Conservation (phyloP, 2,113 vertebrate genomes). For the Dicrurus megarhynchus region DNA sequence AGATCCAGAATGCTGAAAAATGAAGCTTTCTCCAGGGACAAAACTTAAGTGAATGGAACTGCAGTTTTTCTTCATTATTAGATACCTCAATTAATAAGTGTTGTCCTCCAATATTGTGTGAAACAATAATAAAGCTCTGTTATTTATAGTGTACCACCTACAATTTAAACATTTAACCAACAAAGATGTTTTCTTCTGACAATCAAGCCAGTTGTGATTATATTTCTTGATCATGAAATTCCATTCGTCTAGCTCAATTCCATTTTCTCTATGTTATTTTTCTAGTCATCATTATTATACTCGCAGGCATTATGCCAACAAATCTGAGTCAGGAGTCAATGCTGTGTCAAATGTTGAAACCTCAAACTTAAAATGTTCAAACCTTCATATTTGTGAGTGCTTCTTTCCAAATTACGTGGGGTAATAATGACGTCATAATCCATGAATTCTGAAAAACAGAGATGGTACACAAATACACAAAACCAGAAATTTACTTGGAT, state of each 20-base stretch:
- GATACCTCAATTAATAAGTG: background rate
- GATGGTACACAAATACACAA: background rate
- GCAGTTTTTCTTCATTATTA: background rate
- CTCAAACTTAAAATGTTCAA: constrained; percentile 21
- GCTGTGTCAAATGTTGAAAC: background rate
- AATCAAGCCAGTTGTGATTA: background rate
- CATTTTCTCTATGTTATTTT: background rate
- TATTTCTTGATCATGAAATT: background rate
- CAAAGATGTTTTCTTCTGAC: background rate
- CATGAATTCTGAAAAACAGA: background rate
- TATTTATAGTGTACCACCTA: background rate
- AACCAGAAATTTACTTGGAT: background rate
- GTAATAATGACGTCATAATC: background rate
- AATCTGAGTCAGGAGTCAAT: constrained; percentile 25
- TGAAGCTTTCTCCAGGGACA: background rate
- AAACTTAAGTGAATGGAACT: background rate
- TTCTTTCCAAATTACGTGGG: constrained; percentile 14
- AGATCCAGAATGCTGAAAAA: background rate
- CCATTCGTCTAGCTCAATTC: background rate
- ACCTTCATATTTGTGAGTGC: background rate
- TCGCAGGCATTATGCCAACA: background rate
- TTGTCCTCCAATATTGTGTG: background rate
- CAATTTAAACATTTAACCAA: background rate
- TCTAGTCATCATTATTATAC: background rate
- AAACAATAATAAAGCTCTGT: background rate